Conservation (phyloP, 2,113 vertebrate species). For the Rhinogobius similis region DNA sequence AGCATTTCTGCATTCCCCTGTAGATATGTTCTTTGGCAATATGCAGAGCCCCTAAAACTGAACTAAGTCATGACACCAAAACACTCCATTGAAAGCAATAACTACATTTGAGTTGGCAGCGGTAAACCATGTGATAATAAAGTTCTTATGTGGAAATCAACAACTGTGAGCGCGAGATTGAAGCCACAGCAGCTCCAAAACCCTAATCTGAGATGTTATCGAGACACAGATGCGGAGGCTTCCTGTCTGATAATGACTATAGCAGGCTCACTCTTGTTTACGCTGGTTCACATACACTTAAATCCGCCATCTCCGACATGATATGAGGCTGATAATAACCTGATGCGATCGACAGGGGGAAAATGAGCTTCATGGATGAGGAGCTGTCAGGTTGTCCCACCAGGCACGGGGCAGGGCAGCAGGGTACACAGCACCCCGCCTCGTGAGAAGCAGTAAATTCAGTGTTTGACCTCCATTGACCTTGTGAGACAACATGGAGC, state of each 20-base stretch:
- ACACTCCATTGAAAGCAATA: slow-evolving; percentile 60
- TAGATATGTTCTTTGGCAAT: slow-evolving; percentile 62
- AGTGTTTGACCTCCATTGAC: slow-evolving; percentile 5
- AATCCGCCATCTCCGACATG: slow-evolving; percentile 37
- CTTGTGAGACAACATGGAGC: slow-evolving; percentile 14
- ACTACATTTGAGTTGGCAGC: slow-evolving; percentile 57
- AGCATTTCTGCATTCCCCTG: slow-evolving; percentile 68
- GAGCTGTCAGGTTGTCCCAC: slow-evolving; percentile 13
- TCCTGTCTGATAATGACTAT: slow-evolving; percentile 53
- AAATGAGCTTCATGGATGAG: slow-evolving; percentile 23
- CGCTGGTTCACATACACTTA: slow-evolving; percentile 50
- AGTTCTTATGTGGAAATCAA: slow-evolving; percentile 54
- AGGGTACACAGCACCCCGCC: not conserved
- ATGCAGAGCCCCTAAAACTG: slow-evolving; percentile 43
- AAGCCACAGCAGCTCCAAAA: slow-evolving; percentile 38
- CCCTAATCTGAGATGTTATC: slow-evolving; percentile 60
- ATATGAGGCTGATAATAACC: slow-evolving; percentile 43
- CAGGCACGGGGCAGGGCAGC: not conserved
- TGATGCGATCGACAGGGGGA: slow-evolving; percentile 26
- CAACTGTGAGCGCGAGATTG: slow-evolving; percentile 56
- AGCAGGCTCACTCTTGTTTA: slow-evolving; percentile 52
- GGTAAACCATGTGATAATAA: slow-evolving; percentile 42
- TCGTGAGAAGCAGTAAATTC: slow-evolving; percentile 11
- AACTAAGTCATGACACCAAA: slow-evolving; percentile 57
- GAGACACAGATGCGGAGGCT: slow-evolving; percentile 53